These are phyloP conservation scores for Caenorhabditis remanei DNA, from an alignment of 1,140 invertebrate genomes.

Conservation along the genomic window DNA sequence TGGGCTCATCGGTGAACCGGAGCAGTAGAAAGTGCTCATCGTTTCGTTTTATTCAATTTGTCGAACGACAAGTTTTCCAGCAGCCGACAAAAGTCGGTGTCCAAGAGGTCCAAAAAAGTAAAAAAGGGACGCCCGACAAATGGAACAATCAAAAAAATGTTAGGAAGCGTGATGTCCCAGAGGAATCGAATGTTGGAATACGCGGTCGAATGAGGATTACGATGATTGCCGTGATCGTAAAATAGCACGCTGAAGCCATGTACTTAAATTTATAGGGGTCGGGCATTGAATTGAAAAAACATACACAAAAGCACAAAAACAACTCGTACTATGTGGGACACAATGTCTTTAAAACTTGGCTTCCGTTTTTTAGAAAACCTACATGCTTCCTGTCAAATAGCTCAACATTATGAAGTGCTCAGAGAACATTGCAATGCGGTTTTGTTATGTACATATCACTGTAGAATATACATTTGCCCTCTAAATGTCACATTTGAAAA, in stretches of 20 bases:
- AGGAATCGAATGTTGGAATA: not conserved
- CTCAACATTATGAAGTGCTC: not conserved
- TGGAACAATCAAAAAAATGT: conserved; percentile 4
- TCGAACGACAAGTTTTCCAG: conserved; percentile 14
- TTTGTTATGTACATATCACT: not conserved
- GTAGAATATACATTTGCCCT: not conserved
- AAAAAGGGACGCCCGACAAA: not conserved
- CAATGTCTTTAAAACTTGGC: not conserved
- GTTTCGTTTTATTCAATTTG: conserved; percentile 43
- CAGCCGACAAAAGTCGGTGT: conserved; percentile 11
- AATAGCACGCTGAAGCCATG: conserved; percentile 1
- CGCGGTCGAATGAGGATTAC: conserved; percentile 3
- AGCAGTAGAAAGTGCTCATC: conserved; percentile 8
- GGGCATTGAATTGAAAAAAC: conserved; percentile 36
- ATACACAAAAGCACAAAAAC: conserved; percentile 14
- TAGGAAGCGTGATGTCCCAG: not conserved
- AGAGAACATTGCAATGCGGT: too few species aligned
- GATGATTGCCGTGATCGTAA: conserved; percentile 45
- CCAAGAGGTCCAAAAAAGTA: not conserved
- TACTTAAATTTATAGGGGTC: conserved; percentile 32
- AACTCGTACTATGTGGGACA: conserved; percentile 38
- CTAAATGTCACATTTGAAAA: not conserved
- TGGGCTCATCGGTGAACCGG: conserved; percentile 8
- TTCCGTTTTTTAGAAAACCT: conserved; percentile 4
- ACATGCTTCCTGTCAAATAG: not conserved